Evolutionary conservation across 2,113 vertebrate genomes (phyloP).

Genomic region (Varanus komodoensis): DNA sequence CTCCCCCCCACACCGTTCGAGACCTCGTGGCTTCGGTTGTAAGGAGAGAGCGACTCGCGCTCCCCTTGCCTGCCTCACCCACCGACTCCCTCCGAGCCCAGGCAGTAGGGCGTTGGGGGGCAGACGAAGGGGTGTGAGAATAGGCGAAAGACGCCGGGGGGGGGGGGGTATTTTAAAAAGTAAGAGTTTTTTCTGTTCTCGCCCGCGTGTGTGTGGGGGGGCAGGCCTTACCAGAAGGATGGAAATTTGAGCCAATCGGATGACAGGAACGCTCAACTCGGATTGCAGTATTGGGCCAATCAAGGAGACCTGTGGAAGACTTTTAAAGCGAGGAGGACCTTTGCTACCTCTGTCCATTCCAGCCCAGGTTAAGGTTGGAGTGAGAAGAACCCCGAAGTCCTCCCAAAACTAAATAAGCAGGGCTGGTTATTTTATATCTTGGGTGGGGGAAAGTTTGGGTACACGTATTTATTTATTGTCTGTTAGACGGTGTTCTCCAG

Average conservation of each 20-base stretch:
- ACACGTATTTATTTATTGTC: too few species aligned
- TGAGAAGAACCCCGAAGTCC: too few species aligned
- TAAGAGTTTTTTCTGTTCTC: too few species aligned
- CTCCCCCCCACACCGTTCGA: not conserved
- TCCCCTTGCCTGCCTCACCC: not conserved
- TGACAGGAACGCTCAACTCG: constrained; percentile 4
- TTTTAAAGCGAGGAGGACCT: not conserved
- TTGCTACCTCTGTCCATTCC: not conserved
- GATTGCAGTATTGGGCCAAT: constrained; percentile 40
- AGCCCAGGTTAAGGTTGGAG: not conserved
- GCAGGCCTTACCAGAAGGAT: constrained; percentile 27
- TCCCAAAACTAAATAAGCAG: too few species aligned
- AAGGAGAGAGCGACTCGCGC: not conserved
- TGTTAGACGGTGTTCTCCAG: too few species aligned
- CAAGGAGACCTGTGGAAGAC: not conserved
- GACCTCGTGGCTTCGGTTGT: constrained; percentile 14
- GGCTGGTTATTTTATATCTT: not conserved
- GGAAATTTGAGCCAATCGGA: constrained; percentile 36
- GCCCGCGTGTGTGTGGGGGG: too few species aligned
- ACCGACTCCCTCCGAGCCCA: not conserved
- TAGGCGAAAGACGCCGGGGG: constrained; percentile 40
- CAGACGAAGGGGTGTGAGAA: constrained; percentile 50
- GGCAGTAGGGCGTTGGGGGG: too few species aligned
- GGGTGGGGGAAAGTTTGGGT: not conserved
- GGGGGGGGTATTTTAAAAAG: too few species aligned